Evolutionary conservation across 1,140 invertebrate species (phyloP).

Genomic region (Pissodes strobi): DNA sequence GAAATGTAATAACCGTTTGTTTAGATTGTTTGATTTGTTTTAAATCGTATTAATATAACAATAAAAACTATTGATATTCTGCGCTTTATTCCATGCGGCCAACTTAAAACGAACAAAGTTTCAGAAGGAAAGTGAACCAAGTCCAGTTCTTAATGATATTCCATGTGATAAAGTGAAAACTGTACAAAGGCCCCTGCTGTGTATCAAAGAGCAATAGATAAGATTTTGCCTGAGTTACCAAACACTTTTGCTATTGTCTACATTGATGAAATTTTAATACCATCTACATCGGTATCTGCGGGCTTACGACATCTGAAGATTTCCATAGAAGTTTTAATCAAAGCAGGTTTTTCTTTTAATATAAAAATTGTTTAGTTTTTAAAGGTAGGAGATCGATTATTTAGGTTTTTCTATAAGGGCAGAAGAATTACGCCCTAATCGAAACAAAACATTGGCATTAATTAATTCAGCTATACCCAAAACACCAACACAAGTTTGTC

Average conservation of each 20-base stretch:
- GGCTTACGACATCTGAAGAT: background rate
- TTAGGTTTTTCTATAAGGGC: background rate
- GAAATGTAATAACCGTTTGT: too few relatives aligned
- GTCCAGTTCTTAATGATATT: too few relatives aligned
- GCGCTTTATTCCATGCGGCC: too few relatives aligned
- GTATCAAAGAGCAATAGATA: background rate
- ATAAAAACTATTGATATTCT: too few relatives aligned
- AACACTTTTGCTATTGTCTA: background rate
- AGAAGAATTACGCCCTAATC: background rate
- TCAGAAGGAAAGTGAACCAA: too few relatives aligned
- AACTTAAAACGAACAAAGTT: too few relatives aligned
- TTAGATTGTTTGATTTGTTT: too few relatives aligned
- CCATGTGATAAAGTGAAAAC: too few relatives aligned
- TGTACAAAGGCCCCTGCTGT: background rate
- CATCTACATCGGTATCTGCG: background rate
- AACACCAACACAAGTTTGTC: background rate
- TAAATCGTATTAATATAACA: too few relatives aligned
- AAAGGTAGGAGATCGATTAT: background rate
- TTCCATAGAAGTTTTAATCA: background rate
- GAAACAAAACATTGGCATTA: background rate
- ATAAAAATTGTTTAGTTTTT: background rate
- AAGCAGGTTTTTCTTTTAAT: background rate
- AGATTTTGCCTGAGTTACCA: too few relatives aligned
- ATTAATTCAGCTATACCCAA: background rate
- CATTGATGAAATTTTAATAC: background rate